Base-by-base conservation (phyloP, 2,888 invertebrate genomes). In the Lepidocyrtoides sp. region DNA sequence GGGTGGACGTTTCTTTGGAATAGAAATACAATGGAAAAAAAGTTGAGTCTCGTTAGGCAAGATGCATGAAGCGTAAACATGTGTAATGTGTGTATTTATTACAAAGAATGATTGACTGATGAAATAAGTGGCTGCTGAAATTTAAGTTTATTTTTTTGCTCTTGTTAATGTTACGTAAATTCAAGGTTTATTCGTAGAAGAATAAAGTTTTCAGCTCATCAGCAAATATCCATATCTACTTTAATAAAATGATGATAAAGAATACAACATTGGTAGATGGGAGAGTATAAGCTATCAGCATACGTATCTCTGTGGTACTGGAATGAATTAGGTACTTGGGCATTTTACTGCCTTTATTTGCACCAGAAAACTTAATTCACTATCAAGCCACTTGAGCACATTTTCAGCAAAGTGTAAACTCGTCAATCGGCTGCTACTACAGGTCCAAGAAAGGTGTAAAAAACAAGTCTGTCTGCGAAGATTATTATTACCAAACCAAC, bases 1-100 rank as follows among this genome's bases (percentile, higher is more conserved):
- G 87, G 88, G 90, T 92, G 83, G 90, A 91, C 89, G 89, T 90
- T 90, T 84, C 84, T 51, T 44, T 89, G 79, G 44, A 77, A 89
- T 63, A 69, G 20, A 60, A 85, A 85, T 66, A 82, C 72, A 48
- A 89, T 51, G 81, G 75, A 82, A 82, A 90, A 83, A 90, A 83
- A 86, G 69, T 23, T 60, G 79, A 79, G 79, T 66, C 90, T 90
- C 69, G 83, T 89, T 89, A 89, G 32, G 57, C n/a, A 32, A 20
- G 63, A 23, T 79, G 20, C 54, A 81, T 77, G 81, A 54, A 29
- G 54, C 88, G 48, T 81, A 26, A 84, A 32, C 41, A 32, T 63
- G 54, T 29, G 63, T 10, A 44, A 86, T 41, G 75, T 60, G 44
- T 60, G 44, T 75, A 69, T 88, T 77, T 44, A 51, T 48, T 60